Base-by-base conservation (phyloP, 2,113 vertebrate genomes). In the Carassius carassius region DNA sequence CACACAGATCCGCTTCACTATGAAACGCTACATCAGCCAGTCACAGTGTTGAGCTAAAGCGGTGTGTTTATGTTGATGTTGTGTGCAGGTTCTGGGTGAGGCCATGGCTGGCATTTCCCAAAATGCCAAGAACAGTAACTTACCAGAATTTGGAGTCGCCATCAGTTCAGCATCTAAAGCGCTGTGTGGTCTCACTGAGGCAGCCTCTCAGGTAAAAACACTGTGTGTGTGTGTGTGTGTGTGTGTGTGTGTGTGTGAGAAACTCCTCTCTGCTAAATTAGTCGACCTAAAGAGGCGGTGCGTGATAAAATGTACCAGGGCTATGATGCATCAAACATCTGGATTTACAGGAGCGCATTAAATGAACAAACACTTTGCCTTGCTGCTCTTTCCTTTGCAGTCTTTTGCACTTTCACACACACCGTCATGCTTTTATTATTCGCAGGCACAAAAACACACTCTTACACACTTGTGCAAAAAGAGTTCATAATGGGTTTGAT, bases 71-170 rank as follows among this genome's bases (percentile, higher is more conserved):
- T 6, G 5, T 41, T 41, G 37, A 41, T 41, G 17, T 35, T 54
- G 16, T 83, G 14, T 29, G 25, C 88, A 99, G 98, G 94, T 99
- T 58, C 95, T 99, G 32, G 98, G 97, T 0, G 98, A 99, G 85
- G 97, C 98, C 87, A 99, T 99, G 96, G 97, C 97, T 4, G 97
- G 97, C 14, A 99, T 99, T 89, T 99, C 98, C 63, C 96, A 99
- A 91, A 97, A 99, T 1, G 97, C 98, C 87, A 99, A 99, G 92
- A 99, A 97, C 77, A 98, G 98, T 79, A 98, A 98, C 89, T 92
- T 99, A 82, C 96, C 97, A 0, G 97, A 98, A 86, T 99, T 99
- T 1, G 97, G 98, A 0, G 97, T 99, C 0, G 97, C 98, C 0
- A 96, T 99, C 84, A 94, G 96, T 69, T 95, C 94, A 0, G 97